These are phyloP conservation scores for Callyntrura guangdongensis DNA, from an alignment of 2,888 invertebrate species.

Conservation along the genomic window DNA sequence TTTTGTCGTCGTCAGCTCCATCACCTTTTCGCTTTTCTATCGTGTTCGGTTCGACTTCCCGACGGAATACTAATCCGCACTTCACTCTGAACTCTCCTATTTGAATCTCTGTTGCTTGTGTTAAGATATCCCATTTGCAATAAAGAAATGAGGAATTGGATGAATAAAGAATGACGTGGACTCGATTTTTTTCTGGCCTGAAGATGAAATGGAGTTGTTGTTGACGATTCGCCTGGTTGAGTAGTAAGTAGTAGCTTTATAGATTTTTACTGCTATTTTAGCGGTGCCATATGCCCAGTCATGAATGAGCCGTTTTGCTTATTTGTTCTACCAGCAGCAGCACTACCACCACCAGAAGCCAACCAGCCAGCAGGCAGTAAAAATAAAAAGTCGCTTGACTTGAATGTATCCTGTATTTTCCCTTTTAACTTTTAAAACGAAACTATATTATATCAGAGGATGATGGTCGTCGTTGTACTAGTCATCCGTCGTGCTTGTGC, in stretches of 20 bases:
- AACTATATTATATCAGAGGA: background rate
- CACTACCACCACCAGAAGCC: too few relatives aligned
- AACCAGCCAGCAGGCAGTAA: background rate
- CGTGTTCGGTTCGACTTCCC: background rate
- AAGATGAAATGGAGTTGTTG: slow-evolving; percentile 50
- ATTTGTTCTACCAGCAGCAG: slow-evolving; percentile 60
- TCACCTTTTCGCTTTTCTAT: slow-evolving; percentile 18
- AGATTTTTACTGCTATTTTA: slow-evolving; percentile 26
- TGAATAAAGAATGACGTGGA: background rate
- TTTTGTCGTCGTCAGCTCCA: slow-evolving; percentile 4
- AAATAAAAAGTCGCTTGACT: slow-evolving; percentile 33
- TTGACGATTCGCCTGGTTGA: slow-evolving; percentile 52
- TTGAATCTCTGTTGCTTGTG: background rate
- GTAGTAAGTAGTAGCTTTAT: background rate
- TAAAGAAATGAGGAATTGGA: slow-evolving; percentile 18
- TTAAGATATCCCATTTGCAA: slow-evolving; percentile 43
- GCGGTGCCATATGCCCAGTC: slow-evolving; percentile 75
- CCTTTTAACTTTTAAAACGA: background rate
- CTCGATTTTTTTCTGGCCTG: background rate
- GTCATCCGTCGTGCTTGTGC: slow-evolving; percentile 35
- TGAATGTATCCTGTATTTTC: background rate
- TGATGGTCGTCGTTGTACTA: slow-evolving; percentile 16
- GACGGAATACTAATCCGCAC: slow-evolving; percentile 20
- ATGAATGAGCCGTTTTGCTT: slow-evolving; percentile 71
- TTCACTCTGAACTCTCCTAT: background rate